Evolutionary conservation across 2,113 vertebrate genomes (phyloP), one percentile per base, ranked within the genome.

Genomic region (Saguinus midas): DNA sequence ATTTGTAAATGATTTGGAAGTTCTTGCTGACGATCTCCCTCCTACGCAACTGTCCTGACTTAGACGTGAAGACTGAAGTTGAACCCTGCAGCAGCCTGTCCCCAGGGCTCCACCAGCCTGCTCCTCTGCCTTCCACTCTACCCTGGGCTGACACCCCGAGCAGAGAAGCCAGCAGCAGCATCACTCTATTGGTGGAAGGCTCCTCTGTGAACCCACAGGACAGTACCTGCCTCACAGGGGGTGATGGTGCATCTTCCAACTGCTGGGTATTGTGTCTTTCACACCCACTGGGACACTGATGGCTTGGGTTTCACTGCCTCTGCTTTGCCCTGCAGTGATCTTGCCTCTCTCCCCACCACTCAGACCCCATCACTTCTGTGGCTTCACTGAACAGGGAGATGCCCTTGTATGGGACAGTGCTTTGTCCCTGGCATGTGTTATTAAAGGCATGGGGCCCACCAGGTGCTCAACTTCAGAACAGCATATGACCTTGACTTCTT

Each of bases 101-200:
- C 25, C 14, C 48, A 43, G 13, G 40, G 1, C 8, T 2, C 14
- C 27, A 68, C 32, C 66, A 35, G 66, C 66, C 66, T 4, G 1
- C 11, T 80, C 32, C 5, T 17, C 27, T 21, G 13, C 12, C 58
- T 25, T 52, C 58, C 20, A n/a, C 29, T 11, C 1, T 21, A 2
- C 35, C 48, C 37, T 6, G 9, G 37, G 35, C 70, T 35, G 13
- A 4, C 0, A 3, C 68, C 25, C 57, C 6, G 29, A 37, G 6
- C 76, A 57, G 4, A 7, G 7, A 9, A 11, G 12, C 17, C 32
- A 18, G 25, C 17, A 12, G 6, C 43, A 48, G 61, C 23, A 1
- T 3, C 0, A 0, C 50, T 58, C 48, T 3, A 0, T 4, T 21
- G 58, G 16, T 3, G 3, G 58, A 10, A 20, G 37, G 27, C 8